A percentile compares a stretch with the other conserved stretches of the same genome.
These are phyloP conservation scores for Rhinophrynus dorsalis DNA, from an alignment of 2,797 vertebrate species.

Conservation along the genomic window DNA sequence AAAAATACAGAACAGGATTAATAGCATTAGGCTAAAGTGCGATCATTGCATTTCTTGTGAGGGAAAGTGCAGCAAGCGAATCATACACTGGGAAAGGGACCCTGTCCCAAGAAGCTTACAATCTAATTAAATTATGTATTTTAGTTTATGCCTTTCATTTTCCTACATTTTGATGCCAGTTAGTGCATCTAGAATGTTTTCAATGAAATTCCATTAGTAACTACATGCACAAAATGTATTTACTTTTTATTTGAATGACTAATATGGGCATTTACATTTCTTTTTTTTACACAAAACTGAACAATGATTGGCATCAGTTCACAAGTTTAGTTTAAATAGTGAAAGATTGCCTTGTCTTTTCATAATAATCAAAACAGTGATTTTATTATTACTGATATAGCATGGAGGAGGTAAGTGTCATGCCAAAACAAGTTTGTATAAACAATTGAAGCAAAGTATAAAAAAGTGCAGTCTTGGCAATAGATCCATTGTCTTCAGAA, in stretches of 20 bases:
- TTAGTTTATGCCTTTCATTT: too few species aligned
- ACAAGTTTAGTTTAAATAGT: conserved; percentile 21
- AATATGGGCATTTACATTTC: conserved; percentile 19
- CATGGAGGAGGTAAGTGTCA: conserved; percentile 12
- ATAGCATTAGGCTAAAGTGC: too few species aligned
- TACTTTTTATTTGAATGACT: conserved; percentile 3
- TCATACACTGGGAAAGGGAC: too few species aligned
- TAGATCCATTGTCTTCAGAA: not conserved
- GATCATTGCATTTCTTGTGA: too few species aligned
- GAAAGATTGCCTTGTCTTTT: conserved; percentile 32
- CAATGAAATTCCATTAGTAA: too few species aligned
- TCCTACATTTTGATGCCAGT: too few species aligned
- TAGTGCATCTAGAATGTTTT: too few species aligned
- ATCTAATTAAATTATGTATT: too few species aligned
- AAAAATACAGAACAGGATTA: too few species aligned
- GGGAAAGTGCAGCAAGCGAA: too few species aligned
- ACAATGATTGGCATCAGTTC: conserved; percentile 30
- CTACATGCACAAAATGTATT: too few species aligned
- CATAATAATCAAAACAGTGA: conserved; percentile 35
- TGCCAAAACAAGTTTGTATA: conserved; percentile 32
- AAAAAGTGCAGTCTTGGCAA: conserved; percentile 17
- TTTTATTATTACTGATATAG: conserved; percentile 33
- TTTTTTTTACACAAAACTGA: conserved; percentile 8
- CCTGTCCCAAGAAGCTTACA: too few species aligned
- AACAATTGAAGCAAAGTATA: conserved; percentile 33